Base-by-base conservation (phyloP, 2,113 vertebrate genomes). In the Alectura lathami region DNA sequence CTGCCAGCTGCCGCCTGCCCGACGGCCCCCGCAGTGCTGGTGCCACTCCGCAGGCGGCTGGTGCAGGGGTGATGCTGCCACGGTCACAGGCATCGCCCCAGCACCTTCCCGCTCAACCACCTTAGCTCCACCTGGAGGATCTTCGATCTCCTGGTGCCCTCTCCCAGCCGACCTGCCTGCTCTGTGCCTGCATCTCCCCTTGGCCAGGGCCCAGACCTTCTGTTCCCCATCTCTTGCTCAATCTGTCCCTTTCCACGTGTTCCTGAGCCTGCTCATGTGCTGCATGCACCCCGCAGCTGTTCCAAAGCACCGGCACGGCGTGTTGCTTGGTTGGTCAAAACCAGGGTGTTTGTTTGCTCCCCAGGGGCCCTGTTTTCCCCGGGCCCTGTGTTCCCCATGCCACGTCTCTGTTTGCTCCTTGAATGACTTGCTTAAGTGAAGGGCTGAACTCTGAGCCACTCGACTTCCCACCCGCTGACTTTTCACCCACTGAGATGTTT, bases 391-490 rank as follows among this genome's bases (percentile, higher is more conserved):
- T 57, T 76, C 53, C 54, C 36, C 0, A 1, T 29, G 78, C 75
- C 42, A 4, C 40, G 14, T 69, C 88, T 54, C 62, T 50, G 34
- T 70, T 86, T 94, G 60, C 90, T 89, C 69, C 94, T 91, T 83
- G 95, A 93, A 36, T 94, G 22, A 80, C 94, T 96, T 96, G 93
- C 95, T 94, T 93, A 92, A 87, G 75, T 67, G 73, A 76, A 91
- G 86, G 90, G 83, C 83, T 93, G 91, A 96, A 94, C 94, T 96
- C 96, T 95, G 92, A 43, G 92, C 74, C 2, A 1, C 82, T 94
- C 48, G 22, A 93, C 97, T 97, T 96, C 57, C 87, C 82, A 91
- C 97, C 95, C 54, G 9, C 79, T 96, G 94, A 85, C 97, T 95
- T 80, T 89, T 97, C 73, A 88, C 95, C 94, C 77, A 17, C 59